Conservation (phyloP, 2,888 invertebrate genomes). For the Phengaris arion region DNA sequence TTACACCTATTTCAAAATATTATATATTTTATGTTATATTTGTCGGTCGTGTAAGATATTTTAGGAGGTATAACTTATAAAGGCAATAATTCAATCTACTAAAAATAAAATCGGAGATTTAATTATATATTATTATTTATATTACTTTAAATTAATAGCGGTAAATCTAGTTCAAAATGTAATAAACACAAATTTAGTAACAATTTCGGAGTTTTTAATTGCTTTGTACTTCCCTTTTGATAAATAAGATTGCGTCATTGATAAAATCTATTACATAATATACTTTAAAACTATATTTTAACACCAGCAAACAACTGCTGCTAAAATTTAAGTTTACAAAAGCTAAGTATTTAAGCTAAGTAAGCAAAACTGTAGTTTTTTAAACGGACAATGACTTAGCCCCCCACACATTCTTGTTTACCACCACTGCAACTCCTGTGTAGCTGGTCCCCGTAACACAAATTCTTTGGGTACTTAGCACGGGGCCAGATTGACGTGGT, state of each 20-base stretch:
- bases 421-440: too few species aligned
- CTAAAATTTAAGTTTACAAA: neutral
- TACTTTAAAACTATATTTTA: neutral
- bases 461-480: too few species aligned
- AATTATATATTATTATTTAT: too few species aligned
- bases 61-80: neutral
- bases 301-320: neutral
- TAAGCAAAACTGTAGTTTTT: too few species aligned
- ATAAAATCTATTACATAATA: neutral
- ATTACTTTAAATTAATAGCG: neutral
- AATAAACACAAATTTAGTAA: conserved; percentile 4
- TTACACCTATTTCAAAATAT: neutral
- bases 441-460: too few species aligned
- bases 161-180: conserved; percentile 9
- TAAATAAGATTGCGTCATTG: neutral
- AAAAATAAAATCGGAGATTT: neutral
- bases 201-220: conserved; percentile 6
- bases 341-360: too few species aligned
- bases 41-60: neutral
- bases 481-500: too few species aligned
- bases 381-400: too few species aligned
- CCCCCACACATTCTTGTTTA: too few species aligned
- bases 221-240: conserved; percentile 2
- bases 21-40: neutral
- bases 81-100: neutral